Conservation (phyloP, 1,140 invertebrate genomes). For the Drosophila subobscura region DNA sequence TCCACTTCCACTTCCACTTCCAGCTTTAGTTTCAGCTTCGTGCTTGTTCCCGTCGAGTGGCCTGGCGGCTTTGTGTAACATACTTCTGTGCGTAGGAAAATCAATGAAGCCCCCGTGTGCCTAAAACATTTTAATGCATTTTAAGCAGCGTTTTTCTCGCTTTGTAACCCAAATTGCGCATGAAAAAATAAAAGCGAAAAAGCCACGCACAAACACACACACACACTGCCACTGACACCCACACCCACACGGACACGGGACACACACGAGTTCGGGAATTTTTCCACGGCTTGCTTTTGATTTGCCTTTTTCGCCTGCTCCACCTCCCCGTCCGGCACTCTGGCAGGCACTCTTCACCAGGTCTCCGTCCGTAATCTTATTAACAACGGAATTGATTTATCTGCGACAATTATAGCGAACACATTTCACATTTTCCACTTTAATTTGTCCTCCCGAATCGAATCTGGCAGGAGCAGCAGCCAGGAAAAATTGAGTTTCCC, state of each 20-base stretch:
- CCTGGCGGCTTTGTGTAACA: constrained; percentile 43
- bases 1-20: not conserved
- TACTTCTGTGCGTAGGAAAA: constrained; percentile 75
- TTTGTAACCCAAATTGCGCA: constrained; percentile 80
- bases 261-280: constrained; percentile 42
- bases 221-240: constrained; percentile 28
- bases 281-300: constrained; percentile 43
- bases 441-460: constrained; percentile 1
- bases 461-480: constrained; percentile 21
- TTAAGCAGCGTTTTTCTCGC: constrained; percentile 70
- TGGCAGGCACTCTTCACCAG: constrained; percentile 1
- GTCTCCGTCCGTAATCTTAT: constrained; percentile 28
- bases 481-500: not conserved
- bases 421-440: constrained; percentile 42
- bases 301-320: constrained; percentile 30
- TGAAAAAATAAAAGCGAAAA: constrained; percentile 74
- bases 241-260: constrained; percentile 19
- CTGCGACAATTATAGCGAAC: constrained; percentile 29
- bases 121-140: constrained; percentile 73
- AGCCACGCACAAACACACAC: constrained; percentile 46
- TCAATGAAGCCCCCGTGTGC: constrained; percentile 62
- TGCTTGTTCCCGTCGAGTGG: no score
- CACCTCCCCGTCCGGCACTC: not conserved
- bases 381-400: constrained; percentile 39
- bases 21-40: constrained; percentile 1